phyloP scores from a whole-genome alignment of 2,888 invertebrate genomes.

The Brenthis hecate region DNA sequence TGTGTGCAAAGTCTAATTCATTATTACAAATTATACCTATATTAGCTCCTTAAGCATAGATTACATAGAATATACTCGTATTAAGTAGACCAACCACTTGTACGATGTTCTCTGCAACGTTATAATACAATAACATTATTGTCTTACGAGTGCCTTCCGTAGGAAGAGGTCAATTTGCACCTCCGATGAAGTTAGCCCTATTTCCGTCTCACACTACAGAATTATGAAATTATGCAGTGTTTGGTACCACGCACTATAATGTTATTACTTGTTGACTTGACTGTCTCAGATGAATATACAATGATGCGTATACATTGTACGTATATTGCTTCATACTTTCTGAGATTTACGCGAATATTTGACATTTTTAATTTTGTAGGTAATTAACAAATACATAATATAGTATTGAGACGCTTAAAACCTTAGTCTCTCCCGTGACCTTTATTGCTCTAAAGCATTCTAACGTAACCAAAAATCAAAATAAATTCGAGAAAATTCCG shows the following conservation, averaged over 20 bases:
- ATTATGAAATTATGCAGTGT: constrained; percentile 47
- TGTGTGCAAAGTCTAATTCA: too few relatives aligned
- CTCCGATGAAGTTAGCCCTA: constrained; percentile 40
- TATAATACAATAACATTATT: constrained; percentile 15
- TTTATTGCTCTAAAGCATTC: too few relatives aligned
- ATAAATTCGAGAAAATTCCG: too few relatives aligned
- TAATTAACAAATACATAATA: too few relatives aligned
- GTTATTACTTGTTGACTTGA: background rate
- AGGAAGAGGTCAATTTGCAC: constrained; percentile 37
- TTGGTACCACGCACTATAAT: constrained; percentile 15
- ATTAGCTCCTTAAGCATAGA: too few relatives aligned
- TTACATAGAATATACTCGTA: background rate
- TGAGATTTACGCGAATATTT: too few relatives aligned
- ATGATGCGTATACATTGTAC: background rate
- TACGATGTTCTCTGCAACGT: background rate
- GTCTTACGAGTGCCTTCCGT: constrained; percentile 27
- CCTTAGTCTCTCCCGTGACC: too few relatives aligned
- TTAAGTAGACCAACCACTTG: constrained; percentile 14
- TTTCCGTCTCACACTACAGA: constrained; percentile 40
- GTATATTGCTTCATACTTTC: too few relatives aligned
- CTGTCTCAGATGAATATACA: background rate
- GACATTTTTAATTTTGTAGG: too few relatives aligned
- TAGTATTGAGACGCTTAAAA: too few relatives aligned
- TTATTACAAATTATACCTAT: too few relatives aligned
- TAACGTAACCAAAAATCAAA: too few relatives aligned